phyloP scores from a whole-genome alignment of 2,797 vertebrate genomes.

The Mus minutoides region DNA sequence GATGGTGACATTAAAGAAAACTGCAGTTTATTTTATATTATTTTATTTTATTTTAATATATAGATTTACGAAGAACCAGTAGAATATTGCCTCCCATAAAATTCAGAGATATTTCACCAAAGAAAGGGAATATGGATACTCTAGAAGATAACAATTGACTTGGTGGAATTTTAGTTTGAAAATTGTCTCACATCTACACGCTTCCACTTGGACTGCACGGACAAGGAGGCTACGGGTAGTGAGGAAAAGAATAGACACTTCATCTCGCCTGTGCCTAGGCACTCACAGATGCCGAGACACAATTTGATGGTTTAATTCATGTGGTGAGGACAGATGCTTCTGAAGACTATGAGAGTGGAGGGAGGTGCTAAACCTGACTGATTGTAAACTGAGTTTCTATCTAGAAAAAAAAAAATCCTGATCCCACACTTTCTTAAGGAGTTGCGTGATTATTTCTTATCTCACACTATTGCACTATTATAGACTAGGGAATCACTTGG shows the following conservation, averaged over 20 bases:
- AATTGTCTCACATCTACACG: slow-evolving; percentile 69
- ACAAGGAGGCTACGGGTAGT: slow-evolving; percentile 70
- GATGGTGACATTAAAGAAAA: slow-evolving; percentile 83
- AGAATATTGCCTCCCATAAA: slow-evolving; percentile 77
- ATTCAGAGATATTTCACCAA: slow-evolving; percentile 75
- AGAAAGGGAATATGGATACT: slow-evolving; percentile 71
- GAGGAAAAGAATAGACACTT: background rate
- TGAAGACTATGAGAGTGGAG: background rate
- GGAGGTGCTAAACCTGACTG: background rate
- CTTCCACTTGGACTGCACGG: slow-evolving; percentile 35
- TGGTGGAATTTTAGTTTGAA: slow-evolving; percentile 66
- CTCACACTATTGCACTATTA: background rate
- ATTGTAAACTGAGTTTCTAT: background rate
- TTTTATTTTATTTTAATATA: slow-evolving; percentile 49
- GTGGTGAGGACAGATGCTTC: background rate
- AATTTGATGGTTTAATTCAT: background rate
- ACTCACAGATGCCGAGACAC: background rate
- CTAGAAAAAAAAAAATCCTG: background rate
- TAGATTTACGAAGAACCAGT: slow-evolving; percentile 81
- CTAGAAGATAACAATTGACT: slow-evolving; percentile 73
- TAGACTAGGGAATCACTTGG: background rate
- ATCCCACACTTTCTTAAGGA: background rate
- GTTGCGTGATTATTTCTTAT: background rate
- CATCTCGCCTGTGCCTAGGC: background rate
- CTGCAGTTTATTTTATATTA: slow-evolving; percentile 57